phyloP scores from a whole-genome alignment of 2,113 vertebrate species.

The Harpagus bidentatus region DNA sequence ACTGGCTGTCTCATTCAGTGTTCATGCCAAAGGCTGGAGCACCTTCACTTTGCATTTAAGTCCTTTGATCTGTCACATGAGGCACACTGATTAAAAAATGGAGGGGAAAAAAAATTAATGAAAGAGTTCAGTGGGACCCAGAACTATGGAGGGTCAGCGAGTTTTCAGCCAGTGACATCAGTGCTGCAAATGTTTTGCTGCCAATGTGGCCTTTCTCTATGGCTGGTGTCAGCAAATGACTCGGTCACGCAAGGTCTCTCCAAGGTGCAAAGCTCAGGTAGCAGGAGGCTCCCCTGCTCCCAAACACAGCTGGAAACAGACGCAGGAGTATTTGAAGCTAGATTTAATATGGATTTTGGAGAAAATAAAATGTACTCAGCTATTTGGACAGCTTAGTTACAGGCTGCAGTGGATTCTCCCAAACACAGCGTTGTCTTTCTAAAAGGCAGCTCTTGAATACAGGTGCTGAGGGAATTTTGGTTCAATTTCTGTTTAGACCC shows the following conservation, averaged over 20 bases:
- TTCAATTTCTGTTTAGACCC: not conserved
- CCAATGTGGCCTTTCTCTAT: rapidly evolving
- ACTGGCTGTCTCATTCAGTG: not conserved
- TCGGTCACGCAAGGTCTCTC: rapidly evolving
- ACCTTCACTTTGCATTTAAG: not conserved
- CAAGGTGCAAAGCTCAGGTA: not conserved
- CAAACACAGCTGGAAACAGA: not conserved
- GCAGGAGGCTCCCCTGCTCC: not conserved
- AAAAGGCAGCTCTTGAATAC: not conserved
- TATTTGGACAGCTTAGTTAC: not conserved
- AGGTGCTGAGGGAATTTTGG: not conserved
- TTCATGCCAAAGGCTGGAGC: not conserved
- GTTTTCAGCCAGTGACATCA: not conserved
- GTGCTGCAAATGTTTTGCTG: not conserved
- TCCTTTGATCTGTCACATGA: not conserved
- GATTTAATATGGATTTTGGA: not conserved
- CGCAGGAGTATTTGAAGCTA: not conserved
- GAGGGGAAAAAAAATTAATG: not conserved
- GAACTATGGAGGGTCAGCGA: rapidly evolving
- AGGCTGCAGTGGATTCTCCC: not conserved
- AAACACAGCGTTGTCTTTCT: not conserved
- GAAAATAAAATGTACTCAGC: not conserved
- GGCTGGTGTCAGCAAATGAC: not conserved
- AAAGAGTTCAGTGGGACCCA: not conserved
- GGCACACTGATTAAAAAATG: not conserved